Conservation (phyloP, 2,797 vertebrate species). For the Ctenochaetus hawaiiensis region DNA sequence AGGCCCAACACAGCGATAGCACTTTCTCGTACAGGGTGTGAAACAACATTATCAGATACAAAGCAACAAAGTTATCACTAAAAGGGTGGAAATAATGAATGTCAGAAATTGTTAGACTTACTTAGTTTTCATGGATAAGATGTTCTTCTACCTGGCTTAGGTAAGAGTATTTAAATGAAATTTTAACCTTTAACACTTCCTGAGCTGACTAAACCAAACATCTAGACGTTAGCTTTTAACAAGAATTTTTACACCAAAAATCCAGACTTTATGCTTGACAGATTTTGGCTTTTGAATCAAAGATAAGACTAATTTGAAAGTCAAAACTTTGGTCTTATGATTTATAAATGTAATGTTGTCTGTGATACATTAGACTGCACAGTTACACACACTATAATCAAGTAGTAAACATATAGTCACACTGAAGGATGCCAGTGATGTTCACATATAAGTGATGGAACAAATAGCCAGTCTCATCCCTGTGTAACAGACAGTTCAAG, state of each 20-base stretch:
- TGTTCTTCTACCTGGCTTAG: background rate
- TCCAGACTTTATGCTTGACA: background rate
- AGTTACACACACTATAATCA: background rate
- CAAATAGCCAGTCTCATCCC: background rate
- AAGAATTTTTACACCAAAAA: background rate
- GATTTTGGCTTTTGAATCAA: background rate
- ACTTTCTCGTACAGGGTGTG: constrained; percentile 38
- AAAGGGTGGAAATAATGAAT: background rate
- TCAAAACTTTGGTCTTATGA: background rate
- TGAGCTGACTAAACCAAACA: background rate
- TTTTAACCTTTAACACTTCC: background rate
- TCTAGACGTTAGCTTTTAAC: background rate
- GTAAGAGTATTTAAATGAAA: background rate
- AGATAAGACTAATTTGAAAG: background rate
- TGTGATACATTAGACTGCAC: background rate
- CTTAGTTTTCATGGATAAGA: background rate
- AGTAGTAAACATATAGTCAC: background rate
- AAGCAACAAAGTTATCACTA: constrained; percentile 18
- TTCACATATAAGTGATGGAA: background rate
- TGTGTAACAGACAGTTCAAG: background rate
- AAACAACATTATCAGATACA: constrained; percentile 17
- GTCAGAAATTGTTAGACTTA: background rate
- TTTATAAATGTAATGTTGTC: background rate
- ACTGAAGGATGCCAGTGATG: background rate
- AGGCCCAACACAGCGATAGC: constrained; percentile 28